Evolutionary conservation across 1,140 invertebrate genomes (phyloP).

Genomic region (Apolygus lucorum): DNA sequence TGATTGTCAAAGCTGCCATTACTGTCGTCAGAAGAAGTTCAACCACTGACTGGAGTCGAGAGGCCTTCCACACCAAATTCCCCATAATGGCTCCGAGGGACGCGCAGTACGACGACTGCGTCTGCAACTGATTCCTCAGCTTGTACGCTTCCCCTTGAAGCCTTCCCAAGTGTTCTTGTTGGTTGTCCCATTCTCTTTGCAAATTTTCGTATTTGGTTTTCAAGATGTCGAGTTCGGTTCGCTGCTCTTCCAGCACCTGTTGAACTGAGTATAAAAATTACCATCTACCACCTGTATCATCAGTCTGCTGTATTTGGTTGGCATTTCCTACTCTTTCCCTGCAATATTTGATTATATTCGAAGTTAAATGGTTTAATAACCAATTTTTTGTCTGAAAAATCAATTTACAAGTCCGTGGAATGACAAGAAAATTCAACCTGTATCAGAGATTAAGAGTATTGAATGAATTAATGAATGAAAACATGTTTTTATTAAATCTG

Average conservation of each 20-base stretch:
- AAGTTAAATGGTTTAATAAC: too few species aligned
- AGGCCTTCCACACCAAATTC: constrained; percentile 40
- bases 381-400: too few species aligned
- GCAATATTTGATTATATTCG: too few species aligned
- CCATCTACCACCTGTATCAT: too few species aligned
- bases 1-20: constrained; percentile 22
- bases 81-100: constrained; percentile 40
- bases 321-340: too few species aligned
- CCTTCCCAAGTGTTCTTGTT: constrained; percentile 35
- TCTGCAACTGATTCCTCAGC: constrained; percentile 38
- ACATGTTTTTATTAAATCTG: too few species aligned
- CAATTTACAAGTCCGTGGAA: too few species aligned
- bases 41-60: constrained; percentile 36
- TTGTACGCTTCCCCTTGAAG: constrained; percentile 36
- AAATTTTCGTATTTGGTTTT: constrained; percentile 32
- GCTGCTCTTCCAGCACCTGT: constrained; percentile 19
- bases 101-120: constrained; percentile 40
- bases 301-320: too few species aligned
- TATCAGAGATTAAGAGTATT: too few species aligned
- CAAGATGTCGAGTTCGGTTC: constrained; percentile 27
- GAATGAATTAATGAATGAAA: too few species aligned
- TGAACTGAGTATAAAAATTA: constrained; percentile 14
- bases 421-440: too few species aligned
- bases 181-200: constrained; percentile 35
- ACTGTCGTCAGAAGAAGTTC: constrained; percentile 38